A percentile compares a stretch with the other conserved stretches of the same genome.
Conservation (phyloP, 1,140 invertebrate species). For the Drosophila serrata region DNA sequence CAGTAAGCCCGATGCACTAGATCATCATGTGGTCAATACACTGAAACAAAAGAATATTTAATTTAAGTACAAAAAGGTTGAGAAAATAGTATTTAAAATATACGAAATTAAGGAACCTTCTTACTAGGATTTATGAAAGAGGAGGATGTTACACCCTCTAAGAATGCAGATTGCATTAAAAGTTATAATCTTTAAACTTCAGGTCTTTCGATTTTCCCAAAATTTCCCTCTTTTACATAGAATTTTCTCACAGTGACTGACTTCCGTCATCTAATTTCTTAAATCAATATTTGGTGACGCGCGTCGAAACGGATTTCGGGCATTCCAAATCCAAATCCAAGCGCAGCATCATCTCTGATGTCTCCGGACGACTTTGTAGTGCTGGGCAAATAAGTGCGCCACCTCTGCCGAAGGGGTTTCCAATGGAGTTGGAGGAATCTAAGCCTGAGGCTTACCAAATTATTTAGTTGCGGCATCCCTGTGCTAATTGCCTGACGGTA, state of each 20-base stretch:
- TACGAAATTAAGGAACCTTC: too few species aligned
- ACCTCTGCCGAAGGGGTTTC: constrained; percentile 41
- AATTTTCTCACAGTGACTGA: constrained; percentile 27
- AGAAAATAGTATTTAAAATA: neutral
- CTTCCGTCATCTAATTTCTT: constrained; percentile 59
- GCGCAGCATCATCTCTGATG: constrained; percentile 10
- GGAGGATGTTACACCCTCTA: too few species aligned
- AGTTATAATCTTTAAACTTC: neutral
- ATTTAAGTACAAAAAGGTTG: neutral
- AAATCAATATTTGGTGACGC: constrained; percentile 71
- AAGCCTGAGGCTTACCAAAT: constrained; percentile 68
- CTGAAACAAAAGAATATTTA: neutral
- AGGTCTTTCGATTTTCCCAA: accelerated
- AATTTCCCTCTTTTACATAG: neutral
- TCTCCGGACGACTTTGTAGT: constrained; percentile 22
- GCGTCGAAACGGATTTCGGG: constrained; percentile 61
- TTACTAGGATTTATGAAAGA: too few species aligned
- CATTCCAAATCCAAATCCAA: constrained; percentile 11
- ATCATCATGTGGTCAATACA: constrained; percentile 27
- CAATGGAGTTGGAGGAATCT: constrained; percentile 12
- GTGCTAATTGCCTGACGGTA: constrained; percentile 81
- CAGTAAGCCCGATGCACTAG: constrained; percentile 42
- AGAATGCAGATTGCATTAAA: neutral
- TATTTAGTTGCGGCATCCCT: constrained; percentile 82
- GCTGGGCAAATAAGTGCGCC: constrained; percentile 72